phyloP scores from a whole-genome alignment of 2,797 vertebrate species.

The Urosaurus nigricauda region DNA sequence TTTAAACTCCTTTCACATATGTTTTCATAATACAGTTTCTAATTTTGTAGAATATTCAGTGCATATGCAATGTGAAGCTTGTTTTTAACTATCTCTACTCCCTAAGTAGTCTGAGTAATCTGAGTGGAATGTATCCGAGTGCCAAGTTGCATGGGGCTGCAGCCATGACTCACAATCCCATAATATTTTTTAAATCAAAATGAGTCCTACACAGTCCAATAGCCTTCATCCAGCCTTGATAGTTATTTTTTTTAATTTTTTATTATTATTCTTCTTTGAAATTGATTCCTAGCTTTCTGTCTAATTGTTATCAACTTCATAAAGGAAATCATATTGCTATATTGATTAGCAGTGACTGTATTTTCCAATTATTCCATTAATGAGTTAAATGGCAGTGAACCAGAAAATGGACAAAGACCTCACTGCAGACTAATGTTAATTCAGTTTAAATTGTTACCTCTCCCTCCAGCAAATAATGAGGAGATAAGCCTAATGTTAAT shows the following conservation, averaged over 20 bases:
- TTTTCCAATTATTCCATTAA: slow-evolving; percentile 78
- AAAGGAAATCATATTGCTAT: slow-evolving; percentile 66
- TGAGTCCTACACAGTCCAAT: background rate
- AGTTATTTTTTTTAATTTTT: slow-evolving; percentile 11
- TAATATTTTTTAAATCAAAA: background rate
- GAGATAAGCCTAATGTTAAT: slow-evolving; percentile 77
- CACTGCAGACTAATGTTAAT: slow-evolving; percentile 71
- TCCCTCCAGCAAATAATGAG: slow-evolving; percentile 70
- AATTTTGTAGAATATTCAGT: background rate
- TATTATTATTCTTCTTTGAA: slow-evolving; percentile 43
- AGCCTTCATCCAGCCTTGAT: slow-evolving; percentile 8
- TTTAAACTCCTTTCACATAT: background rate
- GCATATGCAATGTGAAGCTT: background rate
- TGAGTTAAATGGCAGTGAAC: slow-evolving; percentile 75
- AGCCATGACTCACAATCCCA: background rate
- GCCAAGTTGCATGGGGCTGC: background rate
- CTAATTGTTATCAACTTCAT: slow-evolving; percentile 62
- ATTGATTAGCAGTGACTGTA: slow-evolving; percentile 72
- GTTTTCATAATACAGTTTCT: background rate
- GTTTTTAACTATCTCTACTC: background rate
- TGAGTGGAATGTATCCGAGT: background rate
- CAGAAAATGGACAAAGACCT: slow-evolving; percentile 74
- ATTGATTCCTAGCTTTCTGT: slow-evolving; percentile 52
- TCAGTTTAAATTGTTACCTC: slow-evolving; percentile 67
- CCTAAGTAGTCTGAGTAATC: background rate